Base-by-base conservation (phyloP, 2,113 vertebrate genomes). In the Miniopterus natalensis region DNA sequence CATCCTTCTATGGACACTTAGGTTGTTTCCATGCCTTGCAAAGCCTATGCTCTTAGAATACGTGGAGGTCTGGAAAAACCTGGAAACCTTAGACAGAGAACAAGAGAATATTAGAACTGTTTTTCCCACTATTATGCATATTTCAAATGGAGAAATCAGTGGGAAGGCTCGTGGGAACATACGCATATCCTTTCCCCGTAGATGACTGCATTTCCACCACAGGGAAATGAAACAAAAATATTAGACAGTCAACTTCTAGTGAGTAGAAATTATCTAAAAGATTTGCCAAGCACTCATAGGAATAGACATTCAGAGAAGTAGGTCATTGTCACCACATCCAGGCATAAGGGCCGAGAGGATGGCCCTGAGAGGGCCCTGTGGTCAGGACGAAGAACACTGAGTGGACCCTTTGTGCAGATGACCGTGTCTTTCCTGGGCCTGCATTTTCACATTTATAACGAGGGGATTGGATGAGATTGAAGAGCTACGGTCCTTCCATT, bases 241-340 rank as follows among this genome's bases (percentile, higher is more conserved):
- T 21, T 63, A 63, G 61, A 73, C 13, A 27, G 47, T 70, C 3
- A 18, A 23, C 66, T 63, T 71, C n/a, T 27, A 15, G 10, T 29
- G 3, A 78, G 27, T 63, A 65, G 63, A 84, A 93, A 89, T 90
- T 78, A 31, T 57, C 61, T 79, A 21, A 63, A 89, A 84, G 63
- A 42, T n/a, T 79, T n/a, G 7, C 55, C 31, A 65, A 20, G 36
- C 12, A 27, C n/a, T 61, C n/a, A n/a, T 88, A 47, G 36, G 29
- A 70, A 70, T 45, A 40, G 21, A 36, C 4, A 0, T 31, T 29
- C 5, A 11, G 71, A 23, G 40, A 70, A 20, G 25, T n/a, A n/a
- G 42, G 80, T 59, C 63, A n/a, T 59, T 84, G 31, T 77, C 17
- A 40, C 71, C 2, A 15, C 15, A 36, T 79, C 45, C 53, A 63